Base-by-base conservation (phyloP, 2,888 invertebrate species). In the Caenorhabditis panamensis region DNA sequence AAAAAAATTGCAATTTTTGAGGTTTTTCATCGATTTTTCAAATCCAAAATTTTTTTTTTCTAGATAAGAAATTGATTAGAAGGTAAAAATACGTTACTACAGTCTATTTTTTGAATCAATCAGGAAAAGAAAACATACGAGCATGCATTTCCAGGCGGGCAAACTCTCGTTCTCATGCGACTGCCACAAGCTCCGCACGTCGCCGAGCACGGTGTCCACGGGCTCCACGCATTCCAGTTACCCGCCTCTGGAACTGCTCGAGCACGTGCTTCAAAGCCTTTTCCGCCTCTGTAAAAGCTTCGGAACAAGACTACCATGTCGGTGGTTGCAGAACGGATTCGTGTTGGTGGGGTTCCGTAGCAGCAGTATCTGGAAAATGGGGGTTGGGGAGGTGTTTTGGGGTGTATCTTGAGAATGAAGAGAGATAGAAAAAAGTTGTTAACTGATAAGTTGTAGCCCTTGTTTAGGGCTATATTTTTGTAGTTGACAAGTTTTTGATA, bases 231-330 rank as follows among this genome's bases (percentile, higher is more conserved):
- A 37, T 80, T 75, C 84, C 84, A 85, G 41, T 22, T 72, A 85
- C 88, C 88, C 51, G 86, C 79, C 67, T 83, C 75, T 20, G 87
- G 86, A 9, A 90, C 81, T 13, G 90, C 87, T 24, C 88, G 80
- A 6, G 87, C 88, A 49, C 86, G 79, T 8, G 87, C 91, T 69
- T 89, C 87, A 75, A 91, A 91, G 26, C 91, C 91, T 61, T 86
- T 86, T 53, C 91, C 91, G 22, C 88, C 88, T n/a, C 89, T 83
- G 77, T 91, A 91, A 82, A 91, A 91, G 37, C 91, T 91, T 6
- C 91, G 88, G 85, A 91, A 91, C 1, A 91, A 83, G 11, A 91
- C 86, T 41, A 91, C 85, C 87, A 91, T 86, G 63, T 91, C 91
- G 13, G 87, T 86, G 0, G 91, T 91, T 2, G 89, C 89, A 8